Conservation (phyloP, 2,888 invertebrate species). For the Tetramorium bicarinatum region DNA sequence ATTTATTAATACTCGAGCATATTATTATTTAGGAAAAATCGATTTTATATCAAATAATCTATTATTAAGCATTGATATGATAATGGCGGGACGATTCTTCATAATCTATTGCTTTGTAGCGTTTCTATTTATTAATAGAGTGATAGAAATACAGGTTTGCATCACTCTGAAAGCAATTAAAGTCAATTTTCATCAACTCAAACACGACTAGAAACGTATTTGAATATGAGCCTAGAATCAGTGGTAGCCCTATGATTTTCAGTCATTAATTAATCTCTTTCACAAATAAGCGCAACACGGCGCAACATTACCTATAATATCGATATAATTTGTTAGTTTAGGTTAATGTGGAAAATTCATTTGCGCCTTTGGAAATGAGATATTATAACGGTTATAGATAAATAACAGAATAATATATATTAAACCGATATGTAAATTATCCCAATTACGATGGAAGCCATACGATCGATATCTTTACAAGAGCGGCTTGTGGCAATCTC, state of each 20-base stretch:
- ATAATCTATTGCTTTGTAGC: neutral
- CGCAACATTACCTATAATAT: neutral
- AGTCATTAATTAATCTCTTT: conserved; percentile 36
- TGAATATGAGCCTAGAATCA: neutral
- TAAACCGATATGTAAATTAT: conserved; percentile 2
- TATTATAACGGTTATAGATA: neutral
- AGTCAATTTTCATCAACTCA: conserved; percentile 32
- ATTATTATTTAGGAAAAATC: neutral
- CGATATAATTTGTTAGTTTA: conserved; percentile 33
- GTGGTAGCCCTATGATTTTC: neutral
- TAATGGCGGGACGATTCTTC: neutral
- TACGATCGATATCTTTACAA: neutral
- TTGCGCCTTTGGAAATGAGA: conserved; percentile 1
- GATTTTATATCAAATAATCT: neutral
- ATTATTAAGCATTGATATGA: neutral
- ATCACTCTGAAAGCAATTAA: neutral
- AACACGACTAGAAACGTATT: neutral
- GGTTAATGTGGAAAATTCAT: neutral
- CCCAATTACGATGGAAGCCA: neutral
- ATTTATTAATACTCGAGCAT: neutral
- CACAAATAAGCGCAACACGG: conserved; percentile 18
- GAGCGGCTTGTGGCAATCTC: neutral
- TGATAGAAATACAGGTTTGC: neutral
- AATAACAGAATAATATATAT: neutral
- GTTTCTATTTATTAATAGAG: neutral